Evolutionary conservation across 2,797 vertebrate genomes (phyloP).

Genomic region (Chelonia mydas): DNA sequence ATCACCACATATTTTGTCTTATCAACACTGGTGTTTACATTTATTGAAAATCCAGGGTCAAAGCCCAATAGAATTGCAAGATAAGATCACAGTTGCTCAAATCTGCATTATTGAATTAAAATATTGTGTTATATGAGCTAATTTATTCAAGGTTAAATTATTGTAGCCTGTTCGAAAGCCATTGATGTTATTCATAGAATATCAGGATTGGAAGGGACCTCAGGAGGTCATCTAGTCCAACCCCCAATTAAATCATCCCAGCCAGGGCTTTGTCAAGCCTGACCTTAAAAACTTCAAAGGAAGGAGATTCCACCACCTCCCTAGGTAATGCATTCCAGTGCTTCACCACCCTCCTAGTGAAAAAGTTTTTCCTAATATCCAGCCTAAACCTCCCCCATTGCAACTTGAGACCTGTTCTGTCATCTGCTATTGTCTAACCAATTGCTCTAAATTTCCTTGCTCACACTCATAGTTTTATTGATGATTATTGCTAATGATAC

Average conservation of each 20-base stretch:
- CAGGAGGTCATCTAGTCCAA: no score
- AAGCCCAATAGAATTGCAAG: not conserved
- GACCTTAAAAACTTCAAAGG: no score
- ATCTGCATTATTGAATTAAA: not conserved
- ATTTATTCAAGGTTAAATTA: not conserved
- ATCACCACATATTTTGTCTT: fast-evolving
- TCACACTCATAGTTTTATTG: not conserved
- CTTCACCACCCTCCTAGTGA: no score
- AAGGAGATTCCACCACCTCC: no score
- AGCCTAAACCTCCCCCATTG: no score
- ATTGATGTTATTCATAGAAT: not conserved
- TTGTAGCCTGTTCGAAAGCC: not conserved
- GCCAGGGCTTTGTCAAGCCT: no score
- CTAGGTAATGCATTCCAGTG: no score
- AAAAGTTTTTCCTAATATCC: no score
- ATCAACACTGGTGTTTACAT: not conserved
- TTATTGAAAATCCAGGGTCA: not conserved
- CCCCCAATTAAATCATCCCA: no score
- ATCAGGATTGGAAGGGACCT: no score
- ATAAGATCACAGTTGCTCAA: not conserved
- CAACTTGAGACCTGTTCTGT: no score
- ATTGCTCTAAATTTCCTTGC: not conserved
- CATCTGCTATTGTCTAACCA: not conserved
- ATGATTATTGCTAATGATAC: not conserved
- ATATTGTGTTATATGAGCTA: not conserved